Conservation (phyloP, 2,113 vertebrate species). For the Rhinoptilus africanus region DNA sequence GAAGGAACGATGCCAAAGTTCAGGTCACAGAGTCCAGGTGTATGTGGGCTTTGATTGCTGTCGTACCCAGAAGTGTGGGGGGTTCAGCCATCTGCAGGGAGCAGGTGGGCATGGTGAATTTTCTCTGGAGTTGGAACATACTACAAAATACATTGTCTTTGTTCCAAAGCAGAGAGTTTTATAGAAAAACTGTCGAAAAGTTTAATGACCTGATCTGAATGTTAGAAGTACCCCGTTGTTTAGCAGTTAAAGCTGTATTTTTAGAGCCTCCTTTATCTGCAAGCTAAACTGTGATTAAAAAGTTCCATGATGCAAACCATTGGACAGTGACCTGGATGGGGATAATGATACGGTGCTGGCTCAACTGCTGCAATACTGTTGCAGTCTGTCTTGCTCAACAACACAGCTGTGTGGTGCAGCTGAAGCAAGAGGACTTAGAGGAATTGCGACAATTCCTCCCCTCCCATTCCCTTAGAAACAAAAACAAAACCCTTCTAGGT, state of each 20-base stretch:
- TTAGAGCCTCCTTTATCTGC: neutral
- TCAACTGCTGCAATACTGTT: neutral
- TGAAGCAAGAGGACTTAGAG: conserved; percentile 39
- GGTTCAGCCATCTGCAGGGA: neutral
- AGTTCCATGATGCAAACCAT: neutral
- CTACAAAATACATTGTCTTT: neutral
- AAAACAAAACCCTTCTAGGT: neutral
- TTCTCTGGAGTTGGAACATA: neutral
- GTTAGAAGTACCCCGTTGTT: neutral
- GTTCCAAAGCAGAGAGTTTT: neutral
- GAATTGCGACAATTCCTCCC: conserved; percentile 18
- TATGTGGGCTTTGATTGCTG: neutral
- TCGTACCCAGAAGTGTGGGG: rapidly evolving
- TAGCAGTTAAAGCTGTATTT: neutral
- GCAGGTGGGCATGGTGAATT: rapidly evolving
- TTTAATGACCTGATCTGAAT: neutral
- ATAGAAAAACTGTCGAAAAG: neutral
- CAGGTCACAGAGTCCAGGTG: neutral
- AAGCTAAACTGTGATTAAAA: neutral
- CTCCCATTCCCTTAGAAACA: conserved; percentile 40
- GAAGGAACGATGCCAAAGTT: neutral
- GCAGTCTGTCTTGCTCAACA: conserved; percentile 31
- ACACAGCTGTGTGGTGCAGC: conserved; percentile 26
- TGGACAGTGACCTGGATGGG: neutral
- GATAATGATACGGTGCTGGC: neutral